Base-by-base conservation (phyloP, 2,797 vertebrate genomes). In the Hemitrygon akajei region DNA sequence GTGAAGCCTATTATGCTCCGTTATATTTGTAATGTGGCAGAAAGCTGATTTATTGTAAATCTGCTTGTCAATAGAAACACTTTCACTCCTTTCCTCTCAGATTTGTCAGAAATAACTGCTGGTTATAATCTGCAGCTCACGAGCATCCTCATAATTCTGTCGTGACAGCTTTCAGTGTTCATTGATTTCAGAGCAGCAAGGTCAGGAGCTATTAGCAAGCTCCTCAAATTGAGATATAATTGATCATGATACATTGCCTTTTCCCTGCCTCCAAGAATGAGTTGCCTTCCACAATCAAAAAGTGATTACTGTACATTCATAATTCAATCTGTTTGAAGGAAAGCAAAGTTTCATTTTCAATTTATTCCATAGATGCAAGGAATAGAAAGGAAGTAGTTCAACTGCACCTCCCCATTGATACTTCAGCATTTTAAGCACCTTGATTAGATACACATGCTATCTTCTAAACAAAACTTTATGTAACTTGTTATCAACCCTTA, bases 321-420 rank as follows among this genome's bases (percentile, higher is more conserved):
- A 95, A 95, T 95, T 96, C 94, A 94, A 1, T 40, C 94, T 56
- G 76, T 95, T 95, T 94, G 94, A 94, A 94, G 66, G 66, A 94
- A 96, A 95, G 95, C 95, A 95, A 95, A 95, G 96, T 96, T 95
- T 95, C n/a, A 27, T 93, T 75, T 71, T 76, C 40, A 47, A 47
- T 47, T 69, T 22, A 12, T 47, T 92, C 69, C 2, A 6, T 6
- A 75, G 37, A 75, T 75, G 56, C 40, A 30, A 25, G 27, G 6
- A 56, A n/a, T 30, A 4, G 37, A 58, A 76, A 92, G 47, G 25
- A 93, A 12, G 11, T 12, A 18, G 91, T 27, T 58, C 18, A 93
- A 93, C 22, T 75, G 22, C 20, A 75, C 7, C 71, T 75, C 14
- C 18, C 69, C 69, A 20, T 71, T 71, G 69, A 71, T 47, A 47